Conservation (phyloP, 2,888 invertebrate genomes). For the Aleiodes alternator region DNA sequence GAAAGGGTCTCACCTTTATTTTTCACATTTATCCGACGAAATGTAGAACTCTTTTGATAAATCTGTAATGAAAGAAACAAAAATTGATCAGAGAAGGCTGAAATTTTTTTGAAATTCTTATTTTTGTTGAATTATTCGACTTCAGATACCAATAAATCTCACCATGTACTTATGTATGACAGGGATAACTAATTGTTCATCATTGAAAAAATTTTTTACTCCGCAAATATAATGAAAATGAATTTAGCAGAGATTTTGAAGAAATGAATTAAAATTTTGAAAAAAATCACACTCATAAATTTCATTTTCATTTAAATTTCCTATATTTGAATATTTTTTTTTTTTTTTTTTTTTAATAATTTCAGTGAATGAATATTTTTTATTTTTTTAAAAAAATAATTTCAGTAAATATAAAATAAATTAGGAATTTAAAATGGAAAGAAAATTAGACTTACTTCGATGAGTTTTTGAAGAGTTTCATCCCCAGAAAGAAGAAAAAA, state of each 20-base stretch:
- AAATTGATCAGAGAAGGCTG: slow-evolving; percentile 5
- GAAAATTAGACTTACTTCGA: too few species aligned
- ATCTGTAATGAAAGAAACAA: slow-evolving; percentile 5
- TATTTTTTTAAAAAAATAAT: too few species aligned
- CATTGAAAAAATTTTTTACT: slow-evolving; percentile 52
- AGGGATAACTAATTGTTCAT: slow-evolving; percentile 70
- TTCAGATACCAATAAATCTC: slow-evolving; percentile 63
- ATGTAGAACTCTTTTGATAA: background rate
- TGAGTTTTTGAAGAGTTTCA: too few species aligned
- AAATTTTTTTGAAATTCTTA: background rate
- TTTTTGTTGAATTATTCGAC: slow-evolving; percentile 15
- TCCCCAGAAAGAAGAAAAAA: background rate
- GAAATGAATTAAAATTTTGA: background rate
- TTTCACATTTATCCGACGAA: background rate
- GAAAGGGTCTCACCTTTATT: slow-evolving; percentile 9
- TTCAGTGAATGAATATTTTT: too few species aligned
- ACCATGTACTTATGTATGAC: slow-evolving; percentile 67
- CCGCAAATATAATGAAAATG: too few species aligned
- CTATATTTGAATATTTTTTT: too few species aligned
- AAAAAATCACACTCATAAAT: background rate
- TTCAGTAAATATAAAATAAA: background rate
- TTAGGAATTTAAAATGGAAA: background rate
- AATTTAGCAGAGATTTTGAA: too few species aligned
- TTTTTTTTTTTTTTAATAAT: too few species aligned
- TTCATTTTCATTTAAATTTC: too few species aligned